Percentiles rank a stretch among this genome's conserved stretches.
phyloP scores from a whole-genome alignment of 2,113 vertebrate species.

The Echinops telfairi region DNA sequence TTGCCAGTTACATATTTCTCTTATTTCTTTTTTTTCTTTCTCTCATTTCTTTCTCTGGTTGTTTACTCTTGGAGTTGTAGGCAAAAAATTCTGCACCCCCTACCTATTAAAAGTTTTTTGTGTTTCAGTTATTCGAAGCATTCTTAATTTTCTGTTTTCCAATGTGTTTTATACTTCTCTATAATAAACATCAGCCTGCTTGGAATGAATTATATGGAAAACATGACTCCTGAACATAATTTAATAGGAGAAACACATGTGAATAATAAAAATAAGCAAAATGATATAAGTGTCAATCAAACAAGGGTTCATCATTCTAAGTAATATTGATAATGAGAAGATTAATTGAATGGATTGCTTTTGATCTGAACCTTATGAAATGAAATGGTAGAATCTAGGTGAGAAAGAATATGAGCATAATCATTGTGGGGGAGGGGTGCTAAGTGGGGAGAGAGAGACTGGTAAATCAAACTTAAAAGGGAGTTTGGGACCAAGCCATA shows the following conservation, averaged over 20 bases:
- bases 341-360: neutral
- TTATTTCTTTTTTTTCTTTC: neutral
- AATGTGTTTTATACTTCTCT: neutral
- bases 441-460: neutral
- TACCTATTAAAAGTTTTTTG: conserved; percentile 7
- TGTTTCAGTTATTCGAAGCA: neutral
- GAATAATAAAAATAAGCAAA: conserved; percentile 39
- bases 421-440: neutral
- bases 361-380: neutral
- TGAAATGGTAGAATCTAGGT: conserved; percentile 19
- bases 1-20: neutral
- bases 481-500: neutral
- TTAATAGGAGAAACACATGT: conserved; percentile 18
- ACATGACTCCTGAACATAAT: neutral
- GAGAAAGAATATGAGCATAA: neutral
- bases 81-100: neutral
- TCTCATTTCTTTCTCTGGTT: neutral
- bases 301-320: neutral
- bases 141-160: conserved; percentile 27
- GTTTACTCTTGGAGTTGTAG: neutral
- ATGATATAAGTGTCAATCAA: neutral
- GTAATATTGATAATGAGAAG: neutral
- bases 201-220: neutral
- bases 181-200: neutral
- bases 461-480: neutral